Conservation (phyloP, 2,888 invertebrate genomes). For the Drosophila gaucha region DNA sequence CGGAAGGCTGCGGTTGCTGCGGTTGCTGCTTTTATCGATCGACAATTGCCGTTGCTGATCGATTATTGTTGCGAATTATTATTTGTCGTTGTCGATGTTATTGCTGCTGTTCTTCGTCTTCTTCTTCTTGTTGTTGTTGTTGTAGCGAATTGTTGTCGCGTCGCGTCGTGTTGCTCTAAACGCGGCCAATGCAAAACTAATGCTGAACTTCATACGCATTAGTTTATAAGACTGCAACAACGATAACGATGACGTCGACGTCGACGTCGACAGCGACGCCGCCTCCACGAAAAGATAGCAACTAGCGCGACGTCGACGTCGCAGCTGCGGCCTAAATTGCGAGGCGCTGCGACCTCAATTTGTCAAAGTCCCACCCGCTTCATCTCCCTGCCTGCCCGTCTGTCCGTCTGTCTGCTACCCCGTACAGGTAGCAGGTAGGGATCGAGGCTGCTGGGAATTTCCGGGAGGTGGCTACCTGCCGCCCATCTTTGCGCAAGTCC, state of each 20-base stretch:
- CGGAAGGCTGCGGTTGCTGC: conserved; percentile 17
- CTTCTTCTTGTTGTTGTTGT: neutral
- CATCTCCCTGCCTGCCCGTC: neutral
- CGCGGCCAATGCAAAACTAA: conserved; percentile 78
- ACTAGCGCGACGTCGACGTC: conserved; percentile 14
- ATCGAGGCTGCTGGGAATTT: conserved; percentile 1
- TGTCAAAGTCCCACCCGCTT: neutral
- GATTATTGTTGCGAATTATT: conserved; percentile 4
- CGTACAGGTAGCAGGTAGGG: neutral
- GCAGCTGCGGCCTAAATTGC: conserved; percentile 42
- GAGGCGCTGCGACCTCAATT: conserved; percentile 44
- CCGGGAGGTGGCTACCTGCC: conserved; percentile 9
- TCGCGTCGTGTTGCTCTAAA: conserved; percentile 66
- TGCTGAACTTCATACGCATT: conserved; percentile 78
- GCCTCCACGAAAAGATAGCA: conserved; percentile 4
- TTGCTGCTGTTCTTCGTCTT: neutral
- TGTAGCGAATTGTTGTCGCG: conserved; percentile 3
- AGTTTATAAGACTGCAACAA: conserved; percentile 71
- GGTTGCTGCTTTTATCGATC: conserved; percentile 13
- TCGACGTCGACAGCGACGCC: conserved; percentile 4
- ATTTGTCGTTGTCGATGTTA: neutral
- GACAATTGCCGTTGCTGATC: conserved; percentile 15
- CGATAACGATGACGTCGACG: conserved; percentile 17
- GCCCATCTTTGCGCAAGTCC: conserved; percentile 35
- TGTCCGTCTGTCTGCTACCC: neutral